Base-by-base conservation (phyloP, 2,797 vertebrate species). In the Gymnoscopelus microlampas region DNA sequence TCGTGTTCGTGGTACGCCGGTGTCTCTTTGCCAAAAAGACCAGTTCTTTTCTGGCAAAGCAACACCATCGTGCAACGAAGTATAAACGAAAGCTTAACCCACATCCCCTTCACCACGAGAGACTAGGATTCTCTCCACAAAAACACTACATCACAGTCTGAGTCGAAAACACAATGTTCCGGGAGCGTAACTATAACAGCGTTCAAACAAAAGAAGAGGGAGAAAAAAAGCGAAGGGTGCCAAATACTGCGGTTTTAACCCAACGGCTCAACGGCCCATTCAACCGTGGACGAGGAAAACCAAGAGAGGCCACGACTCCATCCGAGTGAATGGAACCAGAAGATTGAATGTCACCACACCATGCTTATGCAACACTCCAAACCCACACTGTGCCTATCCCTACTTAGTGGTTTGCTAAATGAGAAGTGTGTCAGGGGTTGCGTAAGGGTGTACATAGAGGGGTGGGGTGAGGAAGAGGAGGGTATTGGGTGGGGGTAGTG, bases 361-460 rank as follows among this genome's bases (percentile, higher is more conserved):
- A 89, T 84, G 85, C 87, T 87, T 70, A 47, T 57, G 63, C 74
- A 60, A 80, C 54, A 80, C 65, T 76, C 63, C 44, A 60, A 80
- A 54, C 23, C 66, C 70, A 86, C 82, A 78, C 61, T 74, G 32
- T 60, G 71, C 75, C 74, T 69, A 75, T 53, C 53, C 78, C 61
- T 79, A 79, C 49, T 68, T 39, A 65, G 77, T 35, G 5, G 81
- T 57, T 76, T 81, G 85, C 70, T 88, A 83, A 86, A 58, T 78
- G 84, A 77, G 78, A 80, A 77, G 77, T 80, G 73, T 58, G 66
- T 50, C 76, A 71, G 60, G 66, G 15, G 39, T 15, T 49, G 26
- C 10, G n/a, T 35, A 12, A 5, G 60, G 9, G 60, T 62, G 11
- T 10, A 14, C 3, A 15, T n/a, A 19, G 12, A 10, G 14, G 15